These are phyloP conservation scores for Drosophila bipectinata DNA, from an alignment of 1,140 invertebrate species.

Conservation along the genomic window DNA sequence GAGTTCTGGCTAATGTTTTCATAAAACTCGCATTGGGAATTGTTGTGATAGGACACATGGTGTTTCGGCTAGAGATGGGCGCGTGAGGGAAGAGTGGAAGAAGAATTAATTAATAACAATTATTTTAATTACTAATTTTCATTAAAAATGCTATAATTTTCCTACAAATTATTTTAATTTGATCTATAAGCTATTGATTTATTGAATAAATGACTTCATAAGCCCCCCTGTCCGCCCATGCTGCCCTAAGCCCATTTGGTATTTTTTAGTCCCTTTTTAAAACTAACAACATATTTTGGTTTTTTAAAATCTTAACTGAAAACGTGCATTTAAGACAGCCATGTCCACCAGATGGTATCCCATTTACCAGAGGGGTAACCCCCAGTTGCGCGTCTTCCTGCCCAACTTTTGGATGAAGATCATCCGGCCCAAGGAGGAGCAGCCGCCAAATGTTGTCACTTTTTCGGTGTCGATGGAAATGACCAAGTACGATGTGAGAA, in stretches of 20 bases:
- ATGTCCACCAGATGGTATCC: slow-evolving; percentile 89
- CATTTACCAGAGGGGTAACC: slow-evolving; percentile 94
- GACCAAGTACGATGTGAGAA: slow-evolving; percentile 94
- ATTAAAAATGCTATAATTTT: too few species aligned
- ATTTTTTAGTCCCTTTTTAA: slow-evolving; percentile 32
- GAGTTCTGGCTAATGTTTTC: background rate
- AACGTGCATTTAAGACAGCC: background rate
- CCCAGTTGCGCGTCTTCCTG: slow-evolving; percentile 94
- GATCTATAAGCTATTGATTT: too few species aligned
- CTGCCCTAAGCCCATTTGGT: background rate
- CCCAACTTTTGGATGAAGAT: slow-evolving; percentile 98
- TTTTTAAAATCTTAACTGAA: slow-evolving; percentile 39
- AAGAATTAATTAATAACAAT: background rate
- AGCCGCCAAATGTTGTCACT: slow-evolving; percentile 90
- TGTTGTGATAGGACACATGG: slow-evolving; percentile 13
- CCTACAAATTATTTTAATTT: too few species aligned
- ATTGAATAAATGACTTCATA: background rate
- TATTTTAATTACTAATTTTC: too few species aligned
- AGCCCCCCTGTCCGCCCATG: slow-evolving; percentile 4
- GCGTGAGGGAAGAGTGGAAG: background rate
- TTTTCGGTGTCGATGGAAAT: slow-evolving; percentile 95
- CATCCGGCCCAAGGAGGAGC: slow-evolving; percentile 87
- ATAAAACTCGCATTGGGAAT: slow-evolving; percentile 13
- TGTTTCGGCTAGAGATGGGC: background rate
- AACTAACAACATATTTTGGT: slow-evolving; percentile 20